Percentiles rank a stretch among this genome's conserved stretches.
These are phyloP conservation scores for Zygaena filipendulae DNA, from an alignment of 2,888 invertebrate species.

Conservation along the genomic window DNA sequence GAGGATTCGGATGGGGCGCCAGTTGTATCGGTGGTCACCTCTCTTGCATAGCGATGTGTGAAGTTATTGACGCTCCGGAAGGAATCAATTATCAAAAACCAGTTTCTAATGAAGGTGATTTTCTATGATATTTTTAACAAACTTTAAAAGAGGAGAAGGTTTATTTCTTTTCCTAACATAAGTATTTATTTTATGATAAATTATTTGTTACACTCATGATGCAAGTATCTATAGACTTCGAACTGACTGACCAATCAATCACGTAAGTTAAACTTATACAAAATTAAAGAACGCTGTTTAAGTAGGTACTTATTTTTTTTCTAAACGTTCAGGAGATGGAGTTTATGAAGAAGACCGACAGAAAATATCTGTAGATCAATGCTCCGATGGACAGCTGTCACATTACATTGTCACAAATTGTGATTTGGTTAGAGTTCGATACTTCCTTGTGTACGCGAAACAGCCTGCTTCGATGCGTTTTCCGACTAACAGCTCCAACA, in stretches of 20 bases:
- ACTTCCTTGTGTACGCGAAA: constrained; percentile 77
- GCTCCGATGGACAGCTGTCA: constrained; percentile 66
- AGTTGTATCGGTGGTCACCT: constrained; percentile 80
- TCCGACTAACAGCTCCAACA: constrained; percentile 32
- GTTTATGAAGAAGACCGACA: constrained; percentile 33
- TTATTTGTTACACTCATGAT: no score
- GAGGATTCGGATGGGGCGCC: constrained; percentile 79
- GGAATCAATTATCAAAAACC: constrained; percentile 67
- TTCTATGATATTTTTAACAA: neutral
- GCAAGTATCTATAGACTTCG: no score
- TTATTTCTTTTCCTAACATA: no score
- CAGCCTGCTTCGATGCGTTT: constrained; percentile 50
- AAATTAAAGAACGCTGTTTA: no score
- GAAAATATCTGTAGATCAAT: constrained; percentile 24
- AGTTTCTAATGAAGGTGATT: constrained; percentile 42
- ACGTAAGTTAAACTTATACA: no score
- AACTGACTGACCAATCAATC: no score
- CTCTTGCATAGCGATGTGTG: constrained; percentile 83
- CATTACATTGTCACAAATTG: constrained; percentile 83
- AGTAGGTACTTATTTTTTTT: constrained; percentile 2
- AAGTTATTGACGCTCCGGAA: constrained; percentile 78
- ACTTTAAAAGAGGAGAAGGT: no score
- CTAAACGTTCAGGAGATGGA: constrained; percentile 45
- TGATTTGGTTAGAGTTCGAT: constrained; percentile 79
- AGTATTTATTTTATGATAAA: no score